Evolutionary conservation across 2,113 vertebrate genomes (phyloP), one percentile per base, ranked within the genome.

Genomic region (Eretmochelys imbricata): DNA sequence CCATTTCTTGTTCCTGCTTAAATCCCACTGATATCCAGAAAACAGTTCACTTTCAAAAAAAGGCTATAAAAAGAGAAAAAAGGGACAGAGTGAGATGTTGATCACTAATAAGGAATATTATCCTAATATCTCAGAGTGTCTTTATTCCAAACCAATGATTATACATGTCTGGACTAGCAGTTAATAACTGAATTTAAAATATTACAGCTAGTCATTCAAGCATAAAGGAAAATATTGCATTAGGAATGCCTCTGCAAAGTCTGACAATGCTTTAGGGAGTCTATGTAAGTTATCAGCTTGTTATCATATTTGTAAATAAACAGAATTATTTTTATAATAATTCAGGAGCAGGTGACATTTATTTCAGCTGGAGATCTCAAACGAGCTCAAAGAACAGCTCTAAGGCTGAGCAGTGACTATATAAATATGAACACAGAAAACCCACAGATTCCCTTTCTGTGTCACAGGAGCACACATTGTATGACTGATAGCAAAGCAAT

Each of bases 341-440:
- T 94, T 98, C 95, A 97, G 72, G 78, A 88, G 27, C 50, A 9
- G 87, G 69, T 97, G 96, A 95, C 91, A 97, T 98, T 98, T 98
- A 95, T 98, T 98, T 85, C 92, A 97, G 90, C 84, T 96, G 89
- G 80, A 98, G 93, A 97, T 97, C 80, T 95, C 78, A 83, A 91
- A 91, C 51, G 48, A 95, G 54, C 78, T 91, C 85, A 91, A 97
- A 80, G 62, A 97, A 97, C 84, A 95, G 87, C 95, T 98, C 98
- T 91, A 93, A 90, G 95, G 87, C 94, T 93, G 91, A 98, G 35
- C 48, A 72, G 27, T 87, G 82, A 84, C 80, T 96, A 54, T 91
- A 96, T 97, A 97, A 96, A 97, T 96, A 97, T 87, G 97, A 97
- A 76, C 81, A 97, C 80, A 98, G 94, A 97, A 97, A 97, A 94